Percentiles rank a stretch among this genome's conserved stretches.
phyloP scores from a whole-genome alignment of 2,888 invertebrate species.

The Auanema sp. region DNA sequence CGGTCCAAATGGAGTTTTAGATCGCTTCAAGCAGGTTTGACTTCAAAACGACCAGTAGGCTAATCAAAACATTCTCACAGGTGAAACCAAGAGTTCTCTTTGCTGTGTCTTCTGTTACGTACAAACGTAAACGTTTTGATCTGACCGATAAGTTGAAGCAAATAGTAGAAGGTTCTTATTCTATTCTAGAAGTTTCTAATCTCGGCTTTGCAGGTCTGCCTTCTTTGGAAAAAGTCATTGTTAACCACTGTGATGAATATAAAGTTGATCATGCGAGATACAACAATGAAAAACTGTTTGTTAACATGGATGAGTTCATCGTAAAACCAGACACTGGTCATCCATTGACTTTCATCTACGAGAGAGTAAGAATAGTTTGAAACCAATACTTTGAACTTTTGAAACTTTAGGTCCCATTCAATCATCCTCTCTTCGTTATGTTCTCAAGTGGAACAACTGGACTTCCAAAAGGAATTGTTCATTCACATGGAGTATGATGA shows the following conservation, averaged over 20 bases:
- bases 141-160: constrained; percentile 68
- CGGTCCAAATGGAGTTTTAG: constrained; percentile 66
- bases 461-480: constrained; percentile 71
- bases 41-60: no score
- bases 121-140: constrained; percentile 69
- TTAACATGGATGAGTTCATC: constrained; percentile 30
- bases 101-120: constrained; percentile 69
- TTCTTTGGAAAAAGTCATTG: constrained; percentile 46
- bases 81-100: constrained; percentile 70
- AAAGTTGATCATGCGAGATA: constrained; percentile 30
- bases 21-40: constrained; percentile 48
- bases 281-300: constrained; percentile 27
- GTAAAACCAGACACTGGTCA: constrained; percentile 16
- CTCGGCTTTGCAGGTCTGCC: constrained; percentile 36
- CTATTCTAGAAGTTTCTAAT: neutral
- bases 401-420: constrained; percentile 68
- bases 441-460: constrained; percentile 72
- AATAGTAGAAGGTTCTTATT: constrained; percentile 64
- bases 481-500: constrained; percentile 69
- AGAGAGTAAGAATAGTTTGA: constrained; percentile 15
- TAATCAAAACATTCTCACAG: no score
- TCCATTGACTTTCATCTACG: constrained; percentile 25
- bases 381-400: neutral
- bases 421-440: constrained; percentile 70
- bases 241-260: constrained; percentile 36